Percentiles rank a stretch among this genome's conserved stretches.
Evolutionary conservation across 2,113 vertebrate genomes (phyloP).

Genomic region (Cyprinodon variegatus): DNA sequence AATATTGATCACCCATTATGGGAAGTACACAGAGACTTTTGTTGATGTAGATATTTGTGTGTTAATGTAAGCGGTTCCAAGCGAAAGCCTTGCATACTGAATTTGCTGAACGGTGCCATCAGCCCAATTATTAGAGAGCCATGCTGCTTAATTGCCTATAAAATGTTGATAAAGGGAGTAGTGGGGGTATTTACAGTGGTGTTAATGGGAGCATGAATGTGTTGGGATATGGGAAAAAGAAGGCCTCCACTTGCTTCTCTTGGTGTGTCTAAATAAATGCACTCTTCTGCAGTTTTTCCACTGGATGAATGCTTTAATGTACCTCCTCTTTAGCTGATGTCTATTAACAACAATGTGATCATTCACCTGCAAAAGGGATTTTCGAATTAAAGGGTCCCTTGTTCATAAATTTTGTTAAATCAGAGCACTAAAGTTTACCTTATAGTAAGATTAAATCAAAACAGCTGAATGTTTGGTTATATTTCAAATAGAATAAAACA

Average conservation of each 20-base stretch:
- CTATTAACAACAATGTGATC: background rate
- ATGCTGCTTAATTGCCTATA: conserved; percentile 73
- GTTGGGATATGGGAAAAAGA: background rate
- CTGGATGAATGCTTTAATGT: background rate
- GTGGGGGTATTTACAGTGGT: conserved; percentile 60
- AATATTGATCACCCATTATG: conserved; percentile 17
- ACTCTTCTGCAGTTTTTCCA: conserved; percentile 13
- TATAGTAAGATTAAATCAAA: too few species aligned
- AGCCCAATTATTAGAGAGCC: conserved; percentile 42
- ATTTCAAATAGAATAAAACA: too few species aligned
- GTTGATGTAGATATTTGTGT: conserved; percentile 5
- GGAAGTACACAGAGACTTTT: background rate
- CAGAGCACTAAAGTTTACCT: too few species aligned
- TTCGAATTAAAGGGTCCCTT: too few species aligned
- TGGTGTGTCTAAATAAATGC: conserved; percentile 18
- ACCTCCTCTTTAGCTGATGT: background rate
- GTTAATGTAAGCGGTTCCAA: conserved; percentile 9
- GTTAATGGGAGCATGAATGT: conserved; percentile 48
- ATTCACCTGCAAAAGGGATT: too few species aligned
- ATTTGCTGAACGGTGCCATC: conserved; percentile 21
- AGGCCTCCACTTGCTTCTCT: conserved; percentile 8
- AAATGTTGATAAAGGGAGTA: conserved; percentile 66
- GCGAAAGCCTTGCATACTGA: background rate
- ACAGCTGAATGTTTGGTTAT: too few species aligned
- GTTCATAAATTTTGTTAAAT: too few species aligned